phyloP scores from a whole-genome alignment of 2,113 vertebrate species.

The Eudyptes chrysolophus region DNA sequence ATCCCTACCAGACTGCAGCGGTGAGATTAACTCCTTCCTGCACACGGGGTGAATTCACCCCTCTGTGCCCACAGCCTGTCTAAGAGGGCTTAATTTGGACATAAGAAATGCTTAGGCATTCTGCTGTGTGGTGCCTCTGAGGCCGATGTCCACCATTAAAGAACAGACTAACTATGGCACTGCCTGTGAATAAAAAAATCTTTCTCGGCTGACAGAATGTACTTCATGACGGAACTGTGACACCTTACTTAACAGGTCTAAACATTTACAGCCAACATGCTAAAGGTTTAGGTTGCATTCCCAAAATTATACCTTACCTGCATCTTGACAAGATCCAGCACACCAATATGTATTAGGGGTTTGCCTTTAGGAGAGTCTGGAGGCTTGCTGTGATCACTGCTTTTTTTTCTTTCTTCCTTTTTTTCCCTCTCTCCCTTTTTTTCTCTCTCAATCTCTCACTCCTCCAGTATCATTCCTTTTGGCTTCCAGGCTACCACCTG shows the following conservation, averaged over 20 bases:
- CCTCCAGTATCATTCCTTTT: not conserved
- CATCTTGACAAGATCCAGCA: constrained; percentile 32
- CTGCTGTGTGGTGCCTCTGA: not conserved
- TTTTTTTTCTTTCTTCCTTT: not conserved
- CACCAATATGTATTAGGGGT: not conserved
- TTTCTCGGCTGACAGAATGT: not conserved
- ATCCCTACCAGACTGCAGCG: not conserved
- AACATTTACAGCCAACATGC: not conserved
- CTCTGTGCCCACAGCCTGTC: not conserved
- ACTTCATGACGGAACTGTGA: not conserved
- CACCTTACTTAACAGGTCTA: not conserved
- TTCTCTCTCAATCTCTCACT: not conserved
- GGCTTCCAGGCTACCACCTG: constrained; percentile 54
- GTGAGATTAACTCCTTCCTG: not conserved
- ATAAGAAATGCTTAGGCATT: not conserved
- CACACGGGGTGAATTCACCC: not conserved
- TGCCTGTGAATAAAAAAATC: not conserved
- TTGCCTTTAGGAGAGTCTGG: not conserved
- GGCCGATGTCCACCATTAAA: not conserved
- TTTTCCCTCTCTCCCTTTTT: not conserved
- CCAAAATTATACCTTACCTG: constrained; percentile 15
- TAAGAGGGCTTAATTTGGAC: not conserved
- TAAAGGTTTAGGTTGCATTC: constrained; percentile 20
- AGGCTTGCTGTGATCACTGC: not conserved
- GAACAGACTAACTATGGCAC: not conserved